Evolutionary conservation across 2,797 vertebrate genomes (phyloP).

Genomic region (Tenualosa thibaudeaui): DNA sequence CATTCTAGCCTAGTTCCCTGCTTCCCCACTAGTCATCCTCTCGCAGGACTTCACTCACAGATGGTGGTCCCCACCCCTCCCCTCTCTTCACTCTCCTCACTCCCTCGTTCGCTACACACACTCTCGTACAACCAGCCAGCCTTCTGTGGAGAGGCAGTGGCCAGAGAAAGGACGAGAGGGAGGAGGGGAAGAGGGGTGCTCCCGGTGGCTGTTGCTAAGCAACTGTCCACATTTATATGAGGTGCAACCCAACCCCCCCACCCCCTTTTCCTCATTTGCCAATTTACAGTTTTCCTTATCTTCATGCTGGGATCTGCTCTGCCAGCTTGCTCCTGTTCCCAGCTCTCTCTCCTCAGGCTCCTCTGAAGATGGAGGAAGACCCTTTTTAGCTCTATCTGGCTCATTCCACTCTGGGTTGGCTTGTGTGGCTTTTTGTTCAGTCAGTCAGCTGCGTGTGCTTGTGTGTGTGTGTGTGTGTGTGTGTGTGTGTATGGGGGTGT

Average conservation of each 20-base stretch:
- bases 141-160: not conserved
- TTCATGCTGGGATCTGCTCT: constrained; percentile 14
- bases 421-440: not conserved
- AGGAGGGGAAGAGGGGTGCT: not conserved
- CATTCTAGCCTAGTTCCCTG: not conserved
- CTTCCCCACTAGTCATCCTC: constrained; percentile 21
- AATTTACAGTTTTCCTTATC: constrained; percentile 31
- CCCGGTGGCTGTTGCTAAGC: constrained; percentile 43
- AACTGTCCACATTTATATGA: constrained; percentile 33
- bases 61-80: constrained; percentile 34
- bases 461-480: not conserved
- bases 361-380: constrained; percentile 19
- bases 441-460: not conserved
- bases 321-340: not conserved
- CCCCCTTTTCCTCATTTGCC: not conserved
- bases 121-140: not conserved
- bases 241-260: not conserved
- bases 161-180: not conserved
- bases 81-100: constrained; percentile 15
- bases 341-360: constrained; percentile 22
- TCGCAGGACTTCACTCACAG: constrained; percentile 35
- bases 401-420: not conserved
- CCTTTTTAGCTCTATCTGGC: not conserved
- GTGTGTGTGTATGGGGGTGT: not conserved
- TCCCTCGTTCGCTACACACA: not conserved